phyloP scores from a whole-genome alignment of 37 sponge, comb jelly and placozoan genomes.

The Dysidea cf. avara region DNA sequence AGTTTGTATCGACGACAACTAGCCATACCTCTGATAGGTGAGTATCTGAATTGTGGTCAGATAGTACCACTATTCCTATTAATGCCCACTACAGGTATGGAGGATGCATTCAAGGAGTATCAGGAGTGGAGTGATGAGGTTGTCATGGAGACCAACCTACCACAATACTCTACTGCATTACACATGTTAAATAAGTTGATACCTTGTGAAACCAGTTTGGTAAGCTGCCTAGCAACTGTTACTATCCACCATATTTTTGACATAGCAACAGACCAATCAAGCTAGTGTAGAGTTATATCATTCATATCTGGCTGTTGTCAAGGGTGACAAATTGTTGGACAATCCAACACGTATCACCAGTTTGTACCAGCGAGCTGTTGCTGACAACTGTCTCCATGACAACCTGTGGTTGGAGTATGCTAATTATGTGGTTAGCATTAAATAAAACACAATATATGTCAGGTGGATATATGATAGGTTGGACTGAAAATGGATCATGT shows the following conservation, averaged over 20 bases:
- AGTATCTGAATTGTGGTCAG: conserved; percentile 1
- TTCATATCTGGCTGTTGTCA: too few relatives aligned
- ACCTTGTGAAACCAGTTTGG: conserved; percentile 57
- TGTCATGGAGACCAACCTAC: conserved; percentile 23
- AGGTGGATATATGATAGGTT: too few relatives aligned
- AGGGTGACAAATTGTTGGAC: too few relatives aligned
- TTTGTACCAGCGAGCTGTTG: conserved; percentile 65
- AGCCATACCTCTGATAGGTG: conserved; percentile 72
- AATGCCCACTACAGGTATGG: conserved; percentile 51
- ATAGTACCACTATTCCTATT: too few relatives aligned
- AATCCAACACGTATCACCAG: conserved; percentile 50
- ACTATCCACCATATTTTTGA: too few relatives aligned
- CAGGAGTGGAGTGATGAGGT: background rate
- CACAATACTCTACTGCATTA: conserved; percentile 34
- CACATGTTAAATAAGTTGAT: conserved; percentile 45
- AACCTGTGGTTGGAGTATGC: conserved; percentile 67
- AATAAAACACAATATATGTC: too few relatives aligned
- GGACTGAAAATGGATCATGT: too few relatives aligned
- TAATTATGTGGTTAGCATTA: conserved; percentile 58
- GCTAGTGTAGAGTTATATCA: too few relatives aligned
- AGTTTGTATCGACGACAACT: conserved; percentile 60
- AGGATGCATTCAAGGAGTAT: conserved; percentile 34
- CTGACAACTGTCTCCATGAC: conserved; percentile 48
- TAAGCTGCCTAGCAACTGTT: too few relatives aligned
- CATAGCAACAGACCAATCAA: too few relatives aligned